Conservation (phyloP, 2,113 vertebrate species). For the Phalacrocorax brasilianus region DNA sequence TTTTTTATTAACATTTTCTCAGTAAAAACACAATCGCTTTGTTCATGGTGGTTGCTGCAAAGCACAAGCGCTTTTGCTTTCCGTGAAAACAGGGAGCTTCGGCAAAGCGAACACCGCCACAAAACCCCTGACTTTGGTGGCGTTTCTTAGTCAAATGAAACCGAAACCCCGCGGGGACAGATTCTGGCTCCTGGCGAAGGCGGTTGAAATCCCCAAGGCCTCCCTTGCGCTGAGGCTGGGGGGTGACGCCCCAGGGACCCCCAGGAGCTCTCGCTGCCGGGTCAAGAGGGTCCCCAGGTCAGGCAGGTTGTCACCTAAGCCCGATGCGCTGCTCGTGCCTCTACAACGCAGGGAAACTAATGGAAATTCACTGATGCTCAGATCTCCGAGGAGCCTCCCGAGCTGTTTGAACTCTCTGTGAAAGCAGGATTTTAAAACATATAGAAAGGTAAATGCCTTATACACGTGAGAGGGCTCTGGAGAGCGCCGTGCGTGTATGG, state of each 20-base stretch:
- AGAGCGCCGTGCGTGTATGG: rapidly evolving
- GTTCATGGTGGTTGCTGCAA: not conserved
- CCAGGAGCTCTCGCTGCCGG: not conserved
- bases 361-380: not conserved
- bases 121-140: not conserved
- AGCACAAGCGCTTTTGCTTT: not conserved
- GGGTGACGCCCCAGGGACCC: not conserved
- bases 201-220: not conserved
- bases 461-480: not conserved
- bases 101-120: not conserved
- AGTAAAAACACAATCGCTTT: not conserved
- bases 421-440: not conserved
- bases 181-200: not conserved
- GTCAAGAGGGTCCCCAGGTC: not conserved
- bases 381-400: not conserved
- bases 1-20: not conserved
- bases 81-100: not conserved
- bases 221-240: rapidly evolving
- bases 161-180: rapidly evolving
- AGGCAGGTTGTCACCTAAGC: not conserved
- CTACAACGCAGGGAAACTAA: not conserved
- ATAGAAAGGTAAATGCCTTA: not conserved
- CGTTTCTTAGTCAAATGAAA: not conserved
- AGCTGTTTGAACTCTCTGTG: not conserved
- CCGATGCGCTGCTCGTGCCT: not conserved